A percentile compares a stretch with the other conserved stretches of the same genome.
phyloP scores from a whole-genome alignment of 2,797 vertebrate species.

The Diplodus sargus region DNA sequence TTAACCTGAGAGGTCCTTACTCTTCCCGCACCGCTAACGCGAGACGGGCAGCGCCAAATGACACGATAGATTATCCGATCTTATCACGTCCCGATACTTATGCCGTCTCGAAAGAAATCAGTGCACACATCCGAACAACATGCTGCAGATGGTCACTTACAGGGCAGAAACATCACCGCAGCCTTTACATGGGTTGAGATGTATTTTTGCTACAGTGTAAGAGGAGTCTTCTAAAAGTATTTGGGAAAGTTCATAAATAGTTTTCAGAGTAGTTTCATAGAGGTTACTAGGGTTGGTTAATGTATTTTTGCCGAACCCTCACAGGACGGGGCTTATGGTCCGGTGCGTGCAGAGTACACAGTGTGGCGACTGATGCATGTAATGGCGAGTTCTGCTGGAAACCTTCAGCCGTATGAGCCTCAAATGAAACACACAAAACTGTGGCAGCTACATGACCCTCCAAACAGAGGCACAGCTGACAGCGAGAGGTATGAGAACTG shows the following conservation, averaged over 20 bases:
- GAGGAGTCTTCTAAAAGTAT: neutral
- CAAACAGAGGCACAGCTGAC: no score
- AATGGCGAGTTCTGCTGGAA: neutral
- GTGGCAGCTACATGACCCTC: no score
- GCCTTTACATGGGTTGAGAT: neutral
- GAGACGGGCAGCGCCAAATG: slow-evolving; percentile 28
- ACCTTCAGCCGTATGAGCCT: neutral
- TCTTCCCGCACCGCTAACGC: slow-evolving; percentile 45
- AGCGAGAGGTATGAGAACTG: no score
- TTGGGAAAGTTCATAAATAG: neutral
- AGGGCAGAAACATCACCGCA: neutral
- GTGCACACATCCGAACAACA: neutral
- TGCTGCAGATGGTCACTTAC: neutral
- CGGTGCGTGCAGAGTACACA: neutral
- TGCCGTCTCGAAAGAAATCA: slow-evolving; percentile 3
- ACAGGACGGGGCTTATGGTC: neutral
- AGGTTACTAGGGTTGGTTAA: neutral
- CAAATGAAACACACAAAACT: no score
- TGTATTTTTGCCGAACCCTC: neutral
- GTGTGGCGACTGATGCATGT: neutral
- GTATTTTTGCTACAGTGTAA: neutral
- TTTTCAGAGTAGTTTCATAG: neutral
- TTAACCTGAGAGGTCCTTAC: slow-evolving; percentile 55
- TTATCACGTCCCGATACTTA: slow-evolving; percentile 32
- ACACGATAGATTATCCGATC: slow-evolving; percentile 46